Base-by-base conservation (phyloP, 2,888 invertebrate genomes). In the Philereme transversata region DNA sequence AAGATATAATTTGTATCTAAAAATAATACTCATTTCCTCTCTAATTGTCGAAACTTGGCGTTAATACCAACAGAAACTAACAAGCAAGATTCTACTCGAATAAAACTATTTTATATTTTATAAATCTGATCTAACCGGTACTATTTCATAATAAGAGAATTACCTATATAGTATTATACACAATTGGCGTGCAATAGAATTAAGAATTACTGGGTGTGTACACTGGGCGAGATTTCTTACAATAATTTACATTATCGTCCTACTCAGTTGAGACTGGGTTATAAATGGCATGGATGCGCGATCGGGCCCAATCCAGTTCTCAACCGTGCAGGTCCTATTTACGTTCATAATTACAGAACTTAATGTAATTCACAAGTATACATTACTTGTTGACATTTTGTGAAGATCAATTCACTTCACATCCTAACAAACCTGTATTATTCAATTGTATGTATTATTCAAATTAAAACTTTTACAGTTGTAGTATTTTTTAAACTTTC, bases 1-100 rank as follows among this genome's bases (percentile, higher is more conserved):
- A 87, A 83, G 83, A 89, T 90, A 90, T 90, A 91, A 86, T 89
- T 89, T 91, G 86, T 90, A 82, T 91, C 91, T 91, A 91, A 92
- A 92, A 91, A 91, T 91, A 91, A 91, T 90, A 91, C 88, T 88
- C 81, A 88, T 86, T 79, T 83, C 82, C 79, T 83, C 79, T 83
- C 84, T 82, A 74, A 76, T 82, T 79, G 81, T 83, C 82, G 82
- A 88, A 87, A 82, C 81, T 84, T 87, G 86, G 87, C 88, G 80
- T 83, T 86, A 35, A 86, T 51, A 47, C 79, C 70, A 88, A 88
- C 77, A 80, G 79, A 88, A 88, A 86, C 80, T 87, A 87, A 88
- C 46, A 90, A 90, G 90, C 91, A 78, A 87, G 73, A 76, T 78
- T 80, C 79, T 61, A 81, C 84, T 87, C 84, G 71, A 77, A 81